A percentile compares a stretch with the other conserved stretches of the same genome.
Conservation (phyloP, 2,113 vertebrate genomes). For the Guaruba guarouba region DNA sequence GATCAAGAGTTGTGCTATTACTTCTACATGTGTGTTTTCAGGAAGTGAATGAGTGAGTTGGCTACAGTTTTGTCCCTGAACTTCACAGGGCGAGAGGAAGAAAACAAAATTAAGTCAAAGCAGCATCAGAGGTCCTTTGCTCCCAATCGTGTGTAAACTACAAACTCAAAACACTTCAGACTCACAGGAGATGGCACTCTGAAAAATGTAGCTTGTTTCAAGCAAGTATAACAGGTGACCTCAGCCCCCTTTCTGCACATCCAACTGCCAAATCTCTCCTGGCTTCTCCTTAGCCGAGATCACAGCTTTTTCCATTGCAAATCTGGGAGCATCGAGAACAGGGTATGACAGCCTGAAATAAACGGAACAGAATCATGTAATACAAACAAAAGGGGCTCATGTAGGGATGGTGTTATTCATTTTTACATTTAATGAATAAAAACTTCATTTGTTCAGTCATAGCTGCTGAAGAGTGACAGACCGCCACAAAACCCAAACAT, state of each 20-base stretch:
- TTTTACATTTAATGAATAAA: constrained; percentile 38
- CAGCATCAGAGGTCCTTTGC: not conserved
- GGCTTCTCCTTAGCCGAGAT: not conserved
- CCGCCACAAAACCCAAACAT: not conserved
- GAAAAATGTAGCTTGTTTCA: not conserved
- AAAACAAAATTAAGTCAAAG: not conserved
- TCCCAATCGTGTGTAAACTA: not conserved
- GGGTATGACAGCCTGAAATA: not conserved
- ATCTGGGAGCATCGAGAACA: not conserved
- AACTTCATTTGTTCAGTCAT: constrained; percentile 1
- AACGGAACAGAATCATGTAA: not conserved
- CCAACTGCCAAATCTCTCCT: not conserved
- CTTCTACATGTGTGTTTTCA: not conserved
- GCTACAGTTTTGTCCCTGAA: not conserved
- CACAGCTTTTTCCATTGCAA: not conserved
- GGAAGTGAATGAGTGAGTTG: not conserved
- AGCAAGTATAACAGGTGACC: not conserved
- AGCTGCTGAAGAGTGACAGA: constrained; percentile 3
- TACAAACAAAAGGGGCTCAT: constrained; percentile 1
- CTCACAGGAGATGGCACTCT: not conserved
- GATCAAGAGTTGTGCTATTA: not conserved
- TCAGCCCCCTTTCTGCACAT: not conserved
- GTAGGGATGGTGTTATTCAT: not conserved
- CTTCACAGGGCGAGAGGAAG: not conserved
- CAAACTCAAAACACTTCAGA: not conserved